Percentiles rank a stretch among this genome's conserved stretches.
These are phyloP conservation scores for Valencia hispanica DNA, from an alignment of 2,797 vertebrate species.

Conservation along the genomic window DNA sequence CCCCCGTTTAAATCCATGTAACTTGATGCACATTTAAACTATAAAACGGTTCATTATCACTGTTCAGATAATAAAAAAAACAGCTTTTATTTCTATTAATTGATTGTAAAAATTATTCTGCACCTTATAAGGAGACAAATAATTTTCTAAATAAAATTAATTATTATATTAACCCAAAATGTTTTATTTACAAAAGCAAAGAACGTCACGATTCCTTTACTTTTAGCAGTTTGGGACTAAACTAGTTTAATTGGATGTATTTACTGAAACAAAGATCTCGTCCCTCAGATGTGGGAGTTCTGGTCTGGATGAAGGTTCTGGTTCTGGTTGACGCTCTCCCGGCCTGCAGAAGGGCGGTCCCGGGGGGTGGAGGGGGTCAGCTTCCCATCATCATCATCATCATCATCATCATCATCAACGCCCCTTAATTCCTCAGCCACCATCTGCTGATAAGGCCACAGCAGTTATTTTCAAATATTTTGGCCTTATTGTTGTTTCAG, in stretches of 20 bases:
- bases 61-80: too few species aligned
- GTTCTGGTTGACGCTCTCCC: too few species aligned
- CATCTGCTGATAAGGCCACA: background rate
- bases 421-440: background rate
- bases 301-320: too few species aligned
- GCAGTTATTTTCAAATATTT: background rate
- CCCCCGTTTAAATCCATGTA: background rate
- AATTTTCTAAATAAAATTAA: background rate
- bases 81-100: background rate
- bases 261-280: background rate
- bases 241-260: background rate
- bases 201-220: background rate
- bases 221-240: background rate
- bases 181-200: background rate
- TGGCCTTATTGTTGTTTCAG: background rate
- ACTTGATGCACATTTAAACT: too few species aligned
- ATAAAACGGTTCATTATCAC: background rate
- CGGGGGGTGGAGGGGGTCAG: too few species aligned
- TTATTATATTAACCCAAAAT: background rate
- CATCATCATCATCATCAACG: too few species aligned
- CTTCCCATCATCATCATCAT: too few species aligned
- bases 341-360: too few species aligned
- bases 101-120: background rate
- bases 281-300: too few species aligned
- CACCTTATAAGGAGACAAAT: background rate